Conservation (phyloP, 2,797 vertebrate genomes). For the Taeniopygia guttata region DNA sequence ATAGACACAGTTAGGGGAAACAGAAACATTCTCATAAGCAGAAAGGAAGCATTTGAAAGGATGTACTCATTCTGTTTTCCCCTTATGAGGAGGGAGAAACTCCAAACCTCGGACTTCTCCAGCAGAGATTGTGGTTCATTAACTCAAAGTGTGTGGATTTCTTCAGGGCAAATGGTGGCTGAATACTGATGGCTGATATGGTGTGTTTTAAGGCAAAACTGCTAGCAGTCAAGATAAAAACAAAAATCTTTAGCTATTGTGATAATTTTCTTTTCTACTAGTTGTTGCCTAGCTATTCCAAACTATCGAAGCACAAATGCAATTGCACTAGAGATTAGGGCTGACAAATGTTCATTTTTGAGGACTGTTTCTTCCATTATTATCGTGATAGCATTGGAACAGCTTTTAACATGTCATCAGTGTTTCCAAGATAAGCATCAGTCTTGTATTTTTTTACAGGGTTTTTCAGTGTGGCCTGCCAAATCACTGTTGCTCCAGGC, state of each 20-base stretch:
- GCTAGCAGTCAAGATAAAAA: neutral
- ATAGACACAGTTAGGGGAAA: neutral
- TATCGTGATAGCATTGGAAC: neutral
- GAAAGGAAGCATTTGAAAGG: neutral
- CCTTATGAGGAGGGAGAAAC: neutral
- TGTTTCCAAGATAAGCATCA: slow-evolving; percentile 33
- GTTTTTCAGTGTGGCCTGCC: slow-evolving; percentile 1
- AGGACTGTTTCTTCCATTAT: neutral
- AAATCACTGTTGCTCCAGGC: slow-evolving; percentile 13
- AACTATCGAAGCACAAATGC: neutral
- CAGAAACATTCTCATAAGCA: neutral
- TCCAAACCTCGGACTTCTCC: neutral
- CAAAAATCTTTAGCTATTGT: neutral
- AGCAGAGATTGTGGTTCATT: neutral
- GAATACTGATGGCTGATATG: neutral
- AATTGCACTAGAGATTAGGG: neutral
- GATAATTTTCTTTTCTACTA: neutral
- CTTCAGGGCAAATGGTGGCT: neutral
- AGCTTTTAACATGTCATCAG: slow-evolving; percentile 15
- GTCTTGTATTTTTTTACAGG: neutral
- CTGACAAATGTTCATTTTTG: slow-evolving; percentile 3
- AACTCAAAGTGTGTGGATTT: neutral
- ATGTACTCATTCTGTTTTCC: neutral
- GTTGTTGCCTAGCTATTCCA: neutral
- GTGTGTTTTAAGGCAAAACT: neutral